These are phyloP conservation scores for Polyommatus iphigenia DNA, from an alignment of 2,888 invertebrate species.

Conservation along the genomic window DNA sequence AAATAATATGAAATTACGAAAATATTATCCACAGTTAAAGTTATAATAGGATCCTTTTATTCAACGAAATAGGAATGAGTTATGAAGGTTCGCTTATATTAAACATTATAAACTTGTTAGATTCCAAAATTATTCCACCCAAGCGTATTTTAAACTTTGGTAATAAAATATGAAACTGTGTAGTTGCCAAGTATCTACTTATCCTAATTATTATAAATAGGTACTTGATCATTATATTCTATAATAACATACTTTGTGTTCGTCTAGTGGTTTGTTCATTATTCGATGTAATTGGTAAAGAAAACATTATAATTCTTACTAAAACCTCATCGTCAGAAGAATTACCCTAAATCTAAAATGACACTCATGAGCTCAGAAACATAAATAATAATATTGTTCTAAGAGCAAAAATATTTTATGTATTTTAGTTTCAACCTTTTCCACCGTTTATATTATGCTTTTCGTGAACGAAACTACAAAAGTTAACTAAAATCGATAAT, in stretches of 20 bases:
- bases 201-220: background rate
- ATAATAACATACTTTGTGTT: no score
- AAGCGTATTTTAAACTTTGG: background rate
- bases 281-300: no score
- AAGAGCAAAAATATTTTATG: no score
- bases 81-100: background rate
- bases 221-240: no score
- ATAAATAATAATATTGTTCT: no score
- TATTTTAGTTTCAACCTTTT: background rate
- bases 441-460: background rate
- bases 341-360: no score
- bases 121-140: background rate
- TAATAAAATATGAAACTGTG: background rate
- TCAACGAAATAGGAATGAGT: background rate
- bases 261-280: no score
- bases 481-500: background rate
- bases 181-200: background rate
- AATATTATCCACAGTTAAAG: no score
- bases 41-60: background rate
- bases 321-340: no score
- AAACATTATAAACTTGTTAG: background rate
- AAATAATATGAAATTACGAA: no score
- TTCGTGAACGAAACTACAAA: background rate
- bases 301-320: no score
- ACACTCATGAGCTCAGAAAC: no score